Percentiles rank a stretch among this genome's conserved stretches.
Conservation (phyloP, 2,888 invertebrate species). For the Charanyca ferruginea region DNA sequence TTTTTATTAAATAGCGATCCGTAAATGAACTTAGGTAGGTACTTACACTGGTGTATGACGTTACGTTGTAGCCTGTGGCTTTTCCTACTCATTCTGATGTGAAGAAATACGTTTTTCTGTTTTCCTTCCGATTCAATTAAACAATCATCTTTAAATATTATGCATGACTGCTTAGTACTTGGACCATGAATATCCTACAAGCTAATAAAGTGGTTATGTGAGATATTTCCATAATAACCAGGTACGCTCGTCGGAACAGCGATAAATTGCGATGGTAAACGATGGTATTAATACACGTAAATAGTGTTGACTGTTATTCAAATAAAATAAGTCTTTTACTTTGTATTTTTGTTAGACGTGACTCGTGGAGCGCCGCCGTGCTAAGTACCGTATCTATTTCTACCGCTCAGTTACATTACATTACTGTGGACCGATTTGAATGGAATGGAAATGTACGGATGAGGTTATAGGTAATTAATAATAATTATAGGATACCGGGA, state of each 20-base stretch:
- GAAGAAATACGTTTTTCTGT: conserved; percentile 30
- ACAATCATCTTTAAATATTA: neutral
- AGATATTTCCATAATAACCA: conserved; percentile 30
- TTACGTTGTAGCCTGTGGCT: conserved; percentile 42
- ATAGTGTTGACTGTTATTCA: neutral
- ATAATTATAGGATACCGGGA: too few species aligned
- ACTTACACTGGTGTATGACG: conserved; percentile 25
- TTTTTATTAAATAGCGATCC: conserved; percentile 72
- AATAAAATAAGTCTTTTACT: neutral
- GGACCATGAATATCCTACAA: neutral
- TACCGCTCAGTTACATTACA: too few species aligned
- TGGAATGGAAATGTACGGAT: too few species aligned
- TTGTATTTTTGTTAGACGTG: too few species aligned
- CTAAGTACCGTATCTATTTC: too few species aligned
- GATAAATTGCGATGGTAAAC: conserved; percentile 9
- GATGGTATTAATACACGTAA: conserved; percentile 8
- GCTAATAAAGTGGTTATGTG: conserved; percentile 4
- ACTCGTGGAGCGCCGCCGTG: too few species aligned
- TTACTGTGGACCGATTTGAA: too few species aligned
- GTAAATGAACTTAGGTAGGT: conserved; percentile 62
- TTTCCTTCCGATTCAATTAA: conserved; percentile 15
- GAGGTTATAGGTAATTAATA: too few species aligned
- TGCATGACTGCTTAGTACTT: neutral
- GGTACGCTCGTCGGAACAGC: neutral
- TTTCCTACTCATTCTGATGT: conserved; percentile 36